A percentile compares a stretch with the other conserved stretches of the same genome.
Conservation (phyloP, 2,113 vertebrate genomes). For the Danionella cerebrum region DNA sequence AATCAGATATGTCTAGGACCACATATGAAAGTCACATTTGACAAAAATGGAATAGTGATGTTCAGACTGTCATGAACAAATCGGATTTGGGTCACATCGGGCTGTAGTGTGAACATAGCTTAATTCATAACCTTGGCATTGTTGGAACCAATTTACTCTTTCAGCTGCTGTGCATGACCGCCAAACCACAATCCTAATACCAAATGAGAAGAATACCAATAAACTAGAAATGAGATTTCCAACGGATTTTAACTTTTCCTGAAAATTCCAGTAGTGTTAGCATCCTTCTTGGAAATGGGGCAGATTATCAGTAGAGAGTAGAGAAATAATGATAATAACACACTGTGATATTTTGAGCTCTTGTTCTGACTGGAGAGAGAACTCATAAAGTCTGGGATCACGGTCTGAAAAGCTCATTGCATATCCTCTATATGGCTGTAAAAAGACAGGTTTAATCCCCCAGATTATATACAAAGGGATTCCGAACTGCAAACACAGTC, state of each 20-base stretch:
- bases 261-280: slow-evolving; percentile 41
- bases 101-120: no score
- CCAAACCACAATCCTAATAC: background rate
- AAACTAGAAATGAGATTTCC: slow-evolving; percentile 42
- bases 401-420: background rate
- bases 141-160: background rate
- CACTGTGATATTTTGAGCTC: slow-evolving; percentile 38
- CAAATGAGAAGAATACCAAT: background rate
- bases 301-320: slow-evolving; percentile 37
- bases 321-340: slow-evolving; percentile 20
- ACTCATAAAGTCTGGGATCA: background rate
- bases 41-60: no score
- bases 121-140: background rate
- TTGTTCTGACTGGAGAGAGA: background rate
- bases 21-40: no score
- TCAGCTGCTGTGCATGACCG: background rate
- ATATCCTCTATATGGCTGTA: slow-evolving; percentile 14
- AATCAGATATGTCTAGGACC: no score
- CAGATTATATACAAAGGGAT: slow-evolving; percentile 11
- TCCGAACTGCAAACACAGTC: background rate
- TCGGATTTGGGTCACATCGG: no score
- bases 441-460: slow-evolving; percentile 18
- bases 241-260: slow-evolving; percentile 45
- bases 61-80: no score
- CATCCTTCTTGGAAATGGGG: slow-evolving; percentile 37